Percentiles rank a stretch among this genome's conserved stretches.
Conservation (phyloP, 2,888 invertebrate genomes). For the Drosophila pullipes region DNA sequence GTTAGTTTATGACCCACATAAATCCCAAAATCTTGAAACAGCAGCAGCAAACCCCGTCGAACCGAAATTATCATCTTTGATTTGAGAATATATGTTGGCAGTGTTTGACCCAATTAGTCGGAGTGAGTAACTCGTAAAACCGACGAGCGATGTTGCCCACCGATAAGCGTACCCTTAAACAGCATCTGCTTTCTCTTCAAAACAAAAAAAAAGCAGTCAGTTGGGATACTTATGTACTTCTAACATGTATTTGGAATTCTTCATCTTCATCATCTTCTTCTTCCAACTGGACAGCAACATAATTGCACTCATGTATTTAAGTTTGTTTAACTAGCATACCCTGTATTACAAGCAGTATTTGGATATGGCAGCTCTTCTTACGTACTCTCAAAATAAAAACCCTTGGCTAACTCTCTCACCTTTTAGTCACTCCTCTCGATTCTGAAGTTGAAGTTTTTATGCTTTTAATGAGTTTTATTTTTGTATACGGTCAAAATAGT, state of each 20-base stretch:
- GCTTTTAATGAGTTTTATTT: not conserved
- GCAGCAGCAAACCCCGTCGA: constrained; percentile 13
- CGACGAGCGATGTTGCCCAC: constrained; percentile 60
- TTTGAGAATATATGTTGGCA: constrained; percentile 61
- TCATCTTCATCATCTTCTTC: not conserved
- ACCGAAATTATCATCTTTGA: constrained; percentile 77
- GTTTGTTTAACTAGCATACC: constrained; percentile 43
- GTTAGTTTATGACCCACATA: constrained; percentile 48
- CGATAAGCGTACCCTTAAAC: constrained; percentile 60
- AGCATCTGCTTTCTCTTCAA: constrained; percentile 56
- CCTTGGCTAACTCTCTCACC: not conserved
- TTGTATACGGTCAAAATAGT: not conserved
- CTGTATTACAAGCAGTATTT: not conserved
- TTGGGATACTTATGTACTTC: constrained; percentile 30
- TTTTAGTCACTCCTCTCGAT: not conserved
- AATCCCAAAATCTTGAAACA: constrained; percentile 36
- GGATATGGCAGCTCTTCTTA: not conserved
- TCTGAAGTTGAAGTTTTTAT: not conserved
- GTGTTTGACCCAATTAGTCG: constrained; percentile 70
- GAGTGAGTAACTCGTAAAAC: constrained; percentile 73
- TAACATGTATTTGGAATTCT: constrained; percentile 36
- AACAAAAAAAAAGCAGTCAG: not conserved
- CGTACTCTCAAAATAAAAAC: not conserved
- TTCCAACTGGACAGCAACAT: constrained; percentile 35
- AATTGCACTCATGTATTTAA: constrained; percentile 52